phyloP scores from a whole-genome alignment of 2,888 invertebrate species.

The Agrilus cyanescens region DNA sequence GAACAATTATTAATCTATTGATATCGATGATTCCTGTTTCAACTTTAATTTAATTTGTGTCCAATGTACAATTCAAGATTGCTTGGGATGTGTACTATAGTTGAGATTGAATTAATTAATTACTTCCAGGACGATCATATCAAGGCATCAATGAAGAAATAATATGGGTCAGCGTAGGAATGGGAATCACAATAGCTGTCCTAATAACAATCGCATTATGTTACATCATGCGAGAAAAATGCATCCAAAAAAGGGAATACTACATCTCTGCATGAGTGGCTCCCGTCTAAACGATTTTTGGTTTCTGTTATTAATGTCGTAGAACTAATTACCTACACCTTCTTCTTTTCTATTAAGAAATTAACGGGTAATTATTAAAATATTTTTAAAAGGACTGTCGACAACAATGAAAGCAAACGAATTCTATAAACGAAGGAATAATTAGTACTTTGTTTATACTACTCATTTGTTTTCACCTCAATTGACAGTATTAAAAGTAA shows the following conservation, averaged over 20 bases:
- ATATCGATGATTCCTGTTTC: not conserved
- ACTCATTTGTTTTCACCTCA: too few relatives aligned
- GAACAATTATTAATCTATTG: not conserved
- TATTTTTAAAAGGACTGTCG: too few relatives aligned
- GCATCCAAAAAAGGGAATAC: constrained; percentile 61
- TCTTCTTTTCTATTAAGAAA: too few relatives aligned
- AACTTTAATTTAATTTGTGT: not conserved
- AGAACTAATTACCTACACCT: too few relatives aligned
- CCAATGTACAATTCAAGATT: not conserved
- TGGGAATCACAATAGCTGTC: constrained; percentile 71
- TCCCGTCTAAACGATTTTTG: constrained; percentile 19
- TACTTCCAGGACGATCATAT: constrained; percentile 66
- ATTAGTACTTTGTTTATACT: too few relatives aligned
- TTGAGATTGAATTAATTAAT: constrained; percentile 8
- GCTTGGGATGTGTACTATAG: constrained; percentile 3
- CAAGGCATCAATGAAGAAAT: constrained; percentile 80
- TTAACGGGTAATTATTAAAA: too few relatives aligned
- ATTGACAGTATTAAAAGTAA: too few relatives aligned
- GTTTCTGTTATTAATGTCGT: too few relatives aligned
- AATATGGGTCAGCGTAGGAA: constrained; percentile 80
- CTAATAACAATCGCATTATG: constrained; percentile 73
- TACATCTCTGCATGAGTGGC: constrained; percentile 55
- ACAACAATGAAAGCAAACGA: too few relatives aligned
- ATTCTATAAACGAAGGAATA: too few relatives aligned
- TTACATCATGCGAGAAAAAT: constrained; percentile 71